Percentiles rank a stretch among this genome's conserved stretches.
phyloP scores from a whole-genome alignment of 2,797 vertebrate genomes.

The Tapera naevia region DNA sequence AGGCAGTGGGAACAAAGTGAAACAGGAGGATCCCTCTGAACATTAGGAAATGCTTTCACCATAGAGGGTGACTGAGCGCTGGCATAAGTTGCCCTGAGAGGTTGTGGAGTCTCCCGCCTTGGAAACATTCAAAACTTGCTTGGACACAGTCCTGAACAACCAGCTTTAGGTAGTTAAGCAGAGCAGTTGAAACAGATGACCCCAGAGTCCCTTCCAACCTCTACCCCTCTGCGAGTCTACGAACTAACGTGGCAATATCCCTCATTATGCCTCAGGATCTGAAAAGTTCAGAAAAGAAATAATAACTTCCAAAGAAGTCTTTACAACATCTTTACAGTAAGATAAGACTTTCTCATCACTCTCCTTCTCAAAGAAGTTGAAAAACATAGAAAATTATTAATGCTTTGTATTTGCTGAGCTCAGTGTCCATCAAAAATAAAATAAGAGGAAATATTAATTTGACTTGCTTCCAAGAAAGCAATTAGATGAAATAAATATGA shows the following conservation, averaged over 20 bases:
- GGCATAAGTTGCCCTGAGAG: neutral
- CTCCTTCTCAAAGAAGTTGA: neutral
- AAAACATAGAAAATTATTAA: neutral
- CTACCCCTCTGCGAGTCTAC: neutral
- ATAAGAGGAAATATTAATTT: slow-evolving; percentile 31
- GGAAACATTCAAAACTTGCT: neutral
- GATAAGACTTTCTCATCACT: neutral
- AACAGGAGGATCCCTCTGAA: neutral
- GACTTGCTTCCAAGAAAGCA: slow-evolving; percentile 64
- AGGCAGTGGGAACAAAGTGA: neutral
- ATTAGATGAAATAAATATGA: slow-evolving; percentile 58
- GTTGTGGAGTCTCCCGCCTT: neutral
- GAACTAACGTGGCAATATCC: neutral
- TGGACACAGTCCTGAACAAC: neutral
- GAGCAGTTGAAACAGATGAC: neutral
- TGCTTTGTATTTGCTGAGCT: neutral
- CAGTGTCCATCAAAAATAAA: slow-evolving; percentile 19
- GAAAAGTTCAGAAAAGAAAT: neutral
- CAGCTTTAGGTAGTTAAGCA: neutral
- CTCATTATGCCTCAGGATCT: neutral
- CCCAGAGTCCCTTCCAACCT: neutral
- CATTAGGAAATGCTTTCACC: neutral
- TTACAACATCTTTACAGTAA: neutral
- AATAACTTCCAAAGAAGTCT: neutral
- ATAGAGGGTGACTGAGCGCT: fast-evolving